Percentiles rank a stretch among this genome's conserved stretches.
phyloP scores from a whole-genome alignment of 2,113 vertebrate species.

The Lucifuga dentata region DNA sequence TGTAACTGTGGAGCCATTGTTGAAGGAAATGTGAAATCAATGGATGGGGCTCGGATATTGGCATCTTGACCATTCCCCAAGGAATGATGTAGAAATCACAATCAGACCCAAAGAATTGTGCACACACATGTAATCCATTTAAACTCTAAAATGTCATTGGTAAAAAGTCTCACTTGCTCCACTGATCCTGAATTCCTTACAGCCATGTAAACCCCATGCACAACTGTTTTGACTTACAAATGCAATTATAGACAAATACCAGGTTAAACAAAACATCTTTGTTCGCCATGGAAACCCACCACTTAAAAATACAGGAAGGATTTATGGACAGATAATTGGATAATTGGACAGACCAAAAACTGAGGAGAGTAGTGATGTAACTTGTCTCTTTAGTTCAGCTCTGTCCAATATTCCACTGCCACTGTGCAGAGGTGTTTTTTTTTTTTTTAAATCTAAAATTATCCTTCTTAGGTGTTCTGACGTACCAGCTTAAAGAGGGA shows the following conservation, averaged over 20 bases:
- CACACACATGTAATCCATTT: constrained; percentile 54
- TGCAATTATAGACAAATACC: constrained; percentile 50
- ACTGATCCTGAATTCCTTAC: constrained; percentile 33
- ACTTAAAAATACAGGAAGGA: constrained; percentile 39
- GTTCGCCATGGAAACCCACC: constrained; percentile 64
- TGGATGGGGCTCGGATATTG: constrained; percentile 25
- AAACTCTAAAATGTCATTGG: constrained; percentile 9
- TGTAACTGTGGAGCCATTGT: constrained; percentile 73
- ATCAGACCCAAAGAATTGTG: constrained; percentile 23
- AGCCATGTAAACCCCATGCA: constrained; percentile 5
- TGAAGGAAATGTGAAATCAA: constrained; percentile 57
- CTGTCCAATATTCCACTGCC: constrained; percentile 14
- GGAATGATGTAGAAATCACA: constrained; percentile 43
- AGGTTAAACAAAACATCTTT: constrained; percentile 62
- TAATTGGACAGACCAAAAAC: constrained; percentile 5
- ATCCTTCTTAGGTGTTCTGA: background rate
- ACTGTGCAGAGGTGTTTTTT: background rate
- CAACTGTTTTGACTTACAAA: constrained; percentile 25
- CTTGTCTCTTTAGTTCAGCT: constrained; percentile 6
- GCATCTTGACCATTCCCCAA: constrained; percentile 17
- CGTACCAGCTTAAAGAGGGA: too few relatives aligned
- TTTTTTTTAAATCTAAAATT: background rate
- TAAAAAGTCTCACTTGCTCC: constrained; percentile 29
- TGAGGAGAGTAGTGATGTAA: constrained; percentile 5
- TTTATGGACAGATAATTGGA: constrained; percentile 9